A percentile compares a stretch with the other conserved stretches of the same genome.
These are phyloP conservation scores for Lateolabrax maculatus DNA, from an alignment of 2,797 vertebrate genomes.

Conservation along the genomic window DNA sequence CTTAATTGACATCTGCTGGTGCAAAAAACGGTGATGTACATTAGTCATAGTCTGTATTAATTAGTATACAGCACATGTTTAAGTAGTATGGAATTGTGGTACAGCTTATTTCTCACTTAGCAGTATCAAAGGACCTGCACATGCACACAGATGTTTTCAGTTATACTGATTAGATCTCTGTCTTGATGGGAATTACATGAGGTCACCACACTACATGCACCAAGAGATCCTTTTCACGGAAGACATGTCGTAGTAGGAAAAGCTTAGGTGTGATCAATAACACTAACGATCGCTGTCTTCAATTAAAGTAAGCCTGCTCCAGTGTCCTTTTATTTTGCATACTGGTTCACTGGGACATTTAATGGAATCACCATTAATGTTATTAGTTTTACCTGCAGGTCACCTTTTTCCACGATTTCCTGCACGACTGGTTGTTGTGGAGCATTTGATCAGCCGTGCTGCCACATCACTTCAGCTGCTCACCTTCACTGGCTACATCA, in stretches of 20 bases:
- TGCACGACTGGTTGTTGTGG: background rate
- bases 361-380: background rate
- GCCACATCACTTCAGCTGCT: background rate
- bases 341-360: background rate
- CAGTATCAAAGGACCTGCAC: background rate
- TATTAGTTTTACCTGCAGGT: no score
- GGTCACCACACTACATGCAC: background rate
- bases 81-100: no score
- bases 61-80: background rate
- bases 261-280: background rate
- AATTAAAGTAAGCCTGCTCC: background rate
- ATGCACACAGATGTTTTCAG: constrained; percentile 6
- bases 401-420: background rate
- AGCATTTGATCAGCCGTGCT: background rate
- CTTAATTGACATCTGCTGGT: background rate
- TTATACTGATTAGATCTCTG: background rate
- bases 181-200: background rate
- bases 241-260: background rate
- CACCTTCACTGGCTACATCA: background rate
- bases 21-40: background rate
- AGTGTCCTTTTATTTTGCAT: background rate
- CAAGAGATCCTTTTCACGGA: background rate
- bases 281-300: background rate
- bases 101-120: background rate
- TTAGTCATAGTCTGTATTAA: background rate